These are phyloP conservation scores for Varanus komodoensis DNA, from an alignment of 2,113 vertebrate genomes.

Conservation along the genomic window DNA sequence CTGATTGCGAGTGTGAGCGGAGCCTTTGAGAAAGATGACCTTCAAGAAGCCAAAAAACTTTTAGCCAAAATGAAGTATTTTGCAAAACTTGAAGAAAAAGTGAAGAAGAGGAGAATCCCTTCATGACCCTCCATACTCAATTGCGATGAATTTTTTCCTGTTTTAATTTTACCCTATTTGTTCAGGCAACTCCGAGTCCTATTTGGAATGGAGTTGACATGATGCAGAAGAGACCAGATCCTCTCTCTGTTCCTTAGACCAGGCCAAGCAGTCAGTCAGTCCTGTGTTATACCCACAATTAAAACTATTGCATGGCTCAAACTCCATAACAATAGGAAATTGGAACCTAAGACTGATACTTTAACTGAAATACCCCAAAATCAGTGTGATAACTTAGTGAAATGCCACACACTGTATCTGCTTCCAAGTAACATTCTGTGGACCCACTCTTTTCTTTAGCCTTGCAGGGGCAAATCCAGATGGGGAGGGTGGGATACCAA, in stretches of 20 bases:
- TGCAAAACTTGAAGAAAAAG: conserved; percentile 90
- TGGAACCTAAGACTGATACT: no score
- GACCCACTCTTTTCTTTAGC: no score
- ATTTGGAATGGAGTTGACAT: neutral
- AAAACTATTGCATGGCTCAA: no score
- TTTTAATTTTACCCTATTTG: neutral
- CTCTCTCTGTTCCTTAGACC: neutral
- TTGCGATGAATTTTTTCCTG: neutral
- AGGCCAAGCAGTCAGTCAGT: neutral
- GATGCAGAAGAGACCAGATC: neutral
- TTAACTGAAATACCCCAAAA: no score
- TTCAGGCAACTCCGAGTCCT: neutral
- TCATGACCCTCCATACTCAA: conserved; percentile 63
- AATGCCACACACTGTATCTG: no score
- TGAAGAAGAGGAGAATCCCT: conserved; percentile 88
- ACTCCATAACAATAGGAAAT: no score
- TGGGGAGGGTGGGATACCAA: no score
- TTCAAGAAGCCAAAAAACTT: conserved; percentile 87
- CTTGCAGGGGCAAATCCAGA: no score
- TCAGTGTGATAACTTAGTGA: no score
- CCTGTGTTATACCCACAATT: no score
- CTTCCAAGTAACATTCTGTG: no score
- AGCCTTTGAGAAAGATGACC: conserved; percentile 79
- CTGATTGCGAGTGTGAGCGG: no score
- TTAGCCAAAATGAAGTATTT: conserved; percentile 93